Evolutionary conservation across 1,140 invertebrate genomes (phyloP).

Genomic region (Drosophila pandora): DNA sequence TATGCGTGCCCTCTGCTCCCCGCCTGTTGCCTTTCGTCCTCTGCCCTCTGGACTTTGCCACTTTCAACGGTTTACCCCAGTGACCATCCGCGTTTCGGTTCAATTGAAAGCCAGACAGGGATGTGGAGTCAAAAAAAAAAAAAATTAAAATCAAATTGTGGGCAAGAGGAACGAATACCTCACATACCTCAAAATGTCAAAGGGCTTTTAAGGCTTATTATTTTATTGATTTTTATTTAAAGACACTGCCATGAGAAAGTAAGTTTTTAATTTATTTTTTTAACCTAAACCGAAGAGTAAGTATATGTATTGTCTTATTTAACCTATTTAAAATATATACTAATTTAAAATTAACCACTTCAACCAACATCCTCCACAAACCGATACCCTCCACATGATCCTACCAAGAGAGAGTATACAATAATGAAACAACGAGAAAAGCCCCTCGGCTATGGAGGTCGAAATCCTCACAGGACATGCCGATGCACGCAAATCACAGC

Average conservation of each 20-base stretch:
- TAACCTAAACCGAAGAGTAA: too few relatives aligned
- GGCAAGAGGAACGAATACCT: background rate
- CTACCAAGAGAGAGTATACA: background rate
- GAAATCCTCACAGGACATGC: constrained; percentile 59
- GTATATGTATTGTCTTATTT: too few relatives aligned
- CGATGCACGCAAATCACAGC: constrained; percentile 73
- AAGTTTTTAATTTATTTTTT: too few relatives aligned
- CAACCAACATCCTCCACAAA: background rate
- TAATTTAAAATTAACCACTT: background rate
- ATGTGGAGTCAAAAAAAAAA: constrained; percentile 18
- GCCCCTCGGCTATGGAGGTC: constrained; percentile 13
- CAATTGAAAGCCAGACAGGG: constrained; percentile 62
- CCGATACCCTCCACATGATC: background rate
- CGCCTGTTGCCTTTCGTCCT: too few relatives aligned
- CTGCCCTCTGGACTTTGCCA: constrained; percentile 2
- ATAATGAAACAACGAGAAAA: constrained; percentile 25
- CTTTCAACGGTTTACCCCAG: constrained; percentile 40
- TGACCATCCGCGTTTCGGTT: constrained; percentile 69
- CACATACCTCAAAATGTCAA: too few relatives aligned
- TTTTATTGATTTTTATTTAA: too few relatives aligned
- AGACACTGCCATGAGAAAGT: too few relatives aligned
- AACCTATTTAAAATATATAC: too few relatives aligned
- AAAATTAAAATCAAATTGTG: background rate
- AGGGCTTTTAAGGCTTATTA: too few relatives aligned
- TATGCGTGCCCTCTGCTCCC: constrained; percentile 43